Percentiles rank a stretch among this genome's conserved stretches.
Evolutionary conservation across 2,113 vertebrate species (phyloP).

Genomic region (Phodopus roborovskii): DNA sequence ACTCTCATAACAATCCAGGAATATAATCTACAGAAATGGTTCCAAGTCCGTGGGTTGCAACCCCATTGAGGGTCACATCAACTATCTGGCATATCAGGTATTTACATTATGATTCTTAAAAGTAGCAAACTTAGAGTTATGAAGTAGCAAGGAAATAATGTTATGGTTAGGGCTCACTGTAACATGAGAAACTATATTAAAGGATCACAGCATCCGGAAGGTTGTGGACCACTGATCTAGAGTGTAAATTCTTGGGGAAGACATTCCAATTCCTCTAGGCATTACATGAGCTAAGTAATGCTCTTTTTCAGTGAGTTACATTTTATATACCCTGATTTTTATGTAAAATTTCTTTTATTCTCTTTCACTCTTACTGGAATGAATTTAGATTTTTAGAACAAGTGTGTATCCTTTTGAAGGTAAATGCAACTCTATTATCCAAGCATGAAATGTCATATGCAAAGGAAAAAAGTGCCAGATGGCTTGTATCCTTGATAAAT

Average conservation of each 20-base stretch:
- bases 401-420: background rate
- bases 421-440: background rate
- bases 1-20: background rate
- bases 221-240: background rate
- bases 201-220: background rate
- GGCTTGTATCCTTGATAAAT: background rate
- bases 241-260: background rate
- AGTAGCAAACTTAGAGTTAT: background rate
- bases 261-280: background rate
- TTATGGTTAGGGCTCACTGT: background rate
- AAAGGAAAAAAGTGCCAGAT: background rate
- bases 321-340: background rate
- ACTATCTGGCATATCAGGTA: background rate
- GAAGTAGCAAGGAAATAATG: background rate
- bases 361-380: background rate
- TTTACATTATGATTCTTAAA: background rate
- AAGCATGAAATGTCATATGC: background rate
- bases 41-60: background rate
- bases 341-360: background rate
- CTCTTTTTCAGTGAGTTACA: background rate
- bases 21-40: background rate
- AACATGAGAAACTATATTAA: background rate
- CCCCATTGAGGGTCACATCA: background rate
- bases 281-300: slow-evolving; percentile 2
- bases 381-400: background rate